These are phyloP conservation scores for Rhagoletis pomonella DNA, from an alignment of 1,140 invertebrate genomes.

Conservation along the genomic window DNA sequence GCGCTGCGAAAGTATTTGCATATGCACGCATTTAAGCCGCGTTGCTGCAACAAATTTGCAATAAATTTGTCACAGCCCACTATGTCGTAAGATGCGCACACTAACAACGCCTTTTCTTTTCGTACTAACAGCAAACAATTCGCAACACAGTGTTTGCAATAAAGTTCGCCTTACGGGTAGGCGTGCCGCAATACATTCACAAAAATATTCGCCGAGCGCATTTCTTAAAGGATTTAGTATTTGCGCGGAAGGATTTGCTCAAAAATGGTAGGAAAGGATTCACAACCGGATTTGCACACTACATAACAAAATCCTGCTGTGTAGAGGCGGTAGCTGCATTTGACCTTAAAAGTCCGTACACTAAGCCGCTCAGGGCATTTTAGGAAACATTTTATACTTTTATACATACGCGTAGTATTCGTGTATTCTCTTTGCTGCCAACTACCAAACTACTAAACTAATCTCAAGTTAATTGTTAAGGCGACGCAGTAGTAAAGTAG, in stretches of 20 bases:
- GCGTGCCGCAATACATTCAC: not conserved
- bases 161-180: not conserved
- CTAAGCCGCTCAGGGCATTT: not conserved
- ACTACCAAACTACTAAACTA: not conserved
- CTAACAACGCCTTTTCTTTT: not conserved
- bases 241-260: constrained; percentile 2
- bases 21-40: not conserved
- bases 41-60: not conserved
- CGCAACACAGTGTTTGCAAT: not conserved
- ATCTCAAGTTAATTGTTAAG: constrained; percentile 13
- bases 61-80: constrained; percentile 14
- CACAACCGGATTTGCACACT: not conserved
- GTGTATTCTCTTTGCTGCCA: not conserved
- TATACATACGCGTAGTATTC: too few species aligned
- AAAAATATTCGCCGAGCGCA: not conserved
- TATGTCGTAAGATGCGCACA: not conserved
- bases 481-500: constrained; percentile 6
- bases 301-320: not conserved
- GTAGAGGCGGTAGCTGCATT: not conserved
- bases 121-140: not conserved
- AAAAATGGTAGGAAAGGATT: too few species aligned
- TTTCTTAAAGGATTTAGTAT: not conserved
- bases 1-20: constrained; percentile 11
- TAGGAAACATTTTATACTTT: too few species aligned
- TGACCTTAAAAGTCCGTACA: not conserved